Evolutionary conservation across 2,113 vertebrate genomes (phyloP).

Genomic region (Nettapus auritus): DNA sequence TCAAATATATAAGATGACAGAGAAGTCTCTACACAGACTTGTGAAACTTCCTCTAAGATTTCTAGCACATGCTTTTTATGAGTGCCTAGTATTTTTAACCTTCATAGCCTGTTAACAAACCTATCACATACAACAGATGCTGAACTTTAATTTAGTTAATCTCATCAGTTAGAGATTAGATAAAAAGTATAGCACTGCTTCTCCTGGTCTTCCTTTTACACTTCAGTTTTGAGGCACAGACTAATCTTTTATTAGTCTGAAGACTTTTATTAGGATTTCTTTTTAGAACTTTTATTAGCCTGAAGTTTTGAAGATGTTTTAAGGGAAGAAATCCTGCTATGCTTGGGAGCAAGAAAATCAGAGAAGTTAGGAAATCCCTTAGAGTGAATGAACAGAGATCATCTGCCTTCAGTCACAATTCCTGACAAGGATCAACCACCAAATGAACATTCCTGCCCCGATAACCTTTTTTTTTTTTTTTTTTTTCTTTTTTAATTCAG

Average conservation of each 20-base stretch:
- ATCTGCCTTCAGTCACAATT: background rate
- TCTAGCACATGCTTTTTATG: background rate
- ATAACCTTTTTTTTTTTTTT: no score
- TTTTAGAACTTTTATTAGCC: no score
- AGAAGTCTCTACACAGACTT: background rate
- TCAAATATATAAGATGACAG: background rate
- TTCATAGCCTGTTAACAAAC: background rate
- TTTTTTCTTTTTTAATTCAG: background rate
- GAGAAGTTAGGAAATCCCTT: background rate
- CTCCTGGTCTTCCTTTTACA: background rate
- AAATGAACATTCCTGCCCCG: background rate
- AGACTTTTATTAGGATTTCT: no score
- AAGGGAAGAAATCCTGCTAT: background rate
- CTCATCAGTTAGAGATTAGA: background rate
- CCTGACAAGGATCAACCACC: background rate
- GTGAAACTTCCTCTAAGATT: background rate
- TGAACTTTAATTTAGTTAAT: background rate
- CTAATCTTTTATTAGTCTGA: background rate
- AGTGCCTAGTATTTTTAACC: background rate
- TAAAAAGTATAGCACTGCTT: background rate
- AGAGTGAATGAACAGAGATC: background rate
- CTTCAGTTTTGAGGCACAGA: background rate
- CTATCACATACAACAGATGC: background rate
- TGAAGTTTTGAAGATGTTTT: background rate
- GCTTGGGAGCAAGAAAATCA: background rate